Evolutionary conservation across 2,888 invertebrate species (phyloP).

Genomic region (Ommatoiulus sabulosus): DNA sequence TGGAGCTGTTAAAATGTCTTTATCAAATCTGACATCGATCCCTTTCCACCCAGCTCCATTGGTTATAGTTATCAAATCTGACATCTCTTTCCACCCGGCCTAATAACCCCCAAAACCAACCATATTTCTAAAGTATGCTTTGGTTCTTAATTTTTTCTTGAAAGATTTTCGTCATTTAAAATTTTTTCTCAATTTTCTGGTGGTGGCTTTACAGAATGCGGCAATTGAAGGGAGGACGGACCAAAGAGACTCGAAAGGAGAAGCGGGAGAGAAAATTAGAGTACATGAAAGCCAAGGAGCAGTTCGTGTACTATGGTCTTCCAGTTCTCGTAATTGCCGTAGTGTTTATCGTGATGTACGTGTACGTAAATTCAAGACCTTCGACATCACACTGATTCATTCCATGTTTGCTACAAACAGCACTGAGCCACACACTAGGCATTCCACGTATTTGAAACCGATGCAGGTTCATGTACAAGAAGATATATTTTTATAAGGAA

Average conservation of each 20-base stretch:
- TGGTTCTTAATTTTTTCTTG: too few species aligned
- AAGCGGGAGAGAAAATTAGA: constrained; percentile 65
- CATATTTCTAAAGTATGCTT: too few species aligned
- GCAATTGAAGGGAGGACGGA: constrained; percentile 65
- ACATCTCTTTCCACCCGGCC: too few species aligned
- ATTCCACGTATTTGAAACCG: neutral
- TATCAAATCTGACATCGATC: too few species aligned
- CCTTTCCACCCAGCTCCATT: too few species aligned
- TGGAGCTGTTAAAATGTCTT: too few species aligned
- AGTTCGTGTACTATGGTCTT: constrained; percentile 63
- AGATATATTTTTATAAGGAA: constrained; percentile 7
- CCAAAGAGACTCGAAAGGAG: constrained; percentile 65
- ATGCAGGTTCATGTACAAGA: neutral
- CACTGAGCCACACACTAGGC: neutral
- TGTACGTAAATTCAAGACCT: constrained; percentile 63
- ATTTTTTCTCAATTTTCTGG: neutral
- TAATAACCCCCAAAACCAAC: too few species aligned
- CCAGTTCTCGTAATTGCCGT: constrained; percentile 63
- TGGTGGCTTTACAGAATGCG: constrained; percentile 62
- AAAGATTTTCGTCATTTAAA: neutral
- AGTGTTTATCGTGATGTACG: constrained; percentile 62
- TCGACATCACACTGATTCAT: neutral
- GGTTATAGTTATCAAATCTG: too few species aligned
- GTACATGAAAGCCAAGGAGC: constrained; percentile 63
- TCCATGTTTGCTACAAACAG: neutral